Evolutionary conservation across 2,888 invertebrate species (phyloP).

Genomic region (Cephus sareptanus): DNA sequence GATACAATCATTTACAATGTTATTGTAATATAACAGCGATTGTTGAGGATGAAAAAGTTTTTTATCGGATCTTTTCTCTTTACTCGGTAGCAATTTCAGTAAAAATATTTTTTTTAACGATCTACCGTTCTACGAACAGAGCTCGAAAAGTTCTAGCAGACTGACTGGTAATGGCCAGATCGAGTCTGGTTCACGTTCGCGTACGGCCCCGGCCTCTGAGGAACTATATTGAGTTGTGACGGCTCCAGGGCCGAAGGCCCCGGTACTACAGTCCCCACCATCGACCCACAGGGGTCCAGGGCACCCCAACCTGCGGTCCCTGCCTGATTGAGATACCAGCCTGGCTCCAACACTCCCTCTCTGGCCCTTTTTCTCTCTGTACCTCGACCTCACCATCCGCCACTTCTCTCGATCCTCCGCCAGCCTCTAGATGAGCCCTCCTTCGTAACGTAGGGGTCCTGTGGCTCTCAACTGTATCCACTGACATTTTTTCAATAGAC

Average conservation of each 20-base stretch:
- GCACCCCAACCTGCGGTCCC: conserved; percentile 57
- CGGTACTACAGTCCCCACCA: conserved; percentile 33
- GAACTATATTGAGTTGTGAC: conserved; percentile 66
- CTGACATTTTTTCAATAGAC: neutral
- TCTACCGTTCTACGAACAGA: neutral
- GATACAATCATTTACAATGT: neutral
- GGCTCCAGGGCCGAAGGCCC: conserved; percentile 56
- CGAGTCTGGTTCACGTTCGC: conserved; percentile 24
- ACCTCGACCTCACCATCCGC: conserved; percentile 11
- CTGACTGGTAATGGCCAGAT: neutral
- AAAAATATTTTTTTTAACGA: neutral
- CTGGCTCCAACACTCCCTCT: conserved; percentile 33
- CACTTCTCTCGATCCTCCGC: conserved; percentile 15
- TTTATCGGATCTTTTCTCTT: neutral
- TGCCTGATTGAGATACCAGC: conserved; percentile 65
- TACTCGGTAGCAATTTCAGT: neutral
- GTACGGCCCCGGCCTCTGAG: conserved; percentile 54
- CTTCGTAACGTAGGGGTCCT: conserved; percentile 19
- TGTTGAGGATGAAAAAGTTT: neutral
- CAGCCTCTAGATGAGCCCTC: conserved; percentile 22
- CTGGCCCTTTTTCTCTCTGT: conserved; percentile 20
- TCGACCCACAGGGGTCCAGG: conserved; percentile 51
- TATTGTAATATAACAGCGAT: neutral
- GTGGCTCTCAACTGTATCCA: conserved; percentile 30
- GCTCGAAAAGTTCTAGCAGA: neutral